phyloP scores from a whole-genome alignment of 1,140 invertebrate species.

The Drosophila repleta region DNA sequence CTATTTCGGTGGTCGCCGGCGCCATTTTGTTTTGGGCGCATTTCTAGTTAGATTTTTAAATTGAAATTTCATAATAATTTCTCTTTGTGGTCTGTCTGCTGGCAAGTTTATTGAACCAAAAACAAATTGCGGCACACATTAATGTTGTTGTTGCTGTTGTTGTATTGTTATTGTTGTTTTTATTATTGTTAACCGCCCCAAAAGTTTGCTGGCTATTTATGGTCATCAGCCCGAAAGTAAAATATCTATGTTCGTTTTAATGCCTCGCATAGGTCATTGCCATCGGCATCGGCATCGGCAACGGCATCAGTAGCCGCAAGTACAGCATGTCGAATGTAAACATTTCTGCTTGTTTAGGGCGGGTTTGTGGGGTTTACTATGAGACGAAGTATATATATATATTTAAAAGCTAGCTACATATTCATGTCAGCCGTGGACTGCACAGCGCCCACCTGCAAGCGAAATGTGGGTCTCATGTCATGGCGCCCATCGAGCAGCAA shows the following conservation, averaged over 20 bases:
- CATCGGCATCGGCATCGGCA: too few relatives aligned
- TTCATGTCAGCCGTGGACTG: constrained; percentile 10
- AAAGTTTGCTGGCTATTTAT: constrained; percentile 62
- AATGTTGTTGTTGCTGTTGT: constrained; percentile 16
- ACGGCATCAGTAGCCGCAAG: too few relatives aligned
- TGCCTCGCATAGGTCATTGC: constrained; percentile 42
- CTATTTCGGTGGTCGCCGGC: constrained; percentile 35
- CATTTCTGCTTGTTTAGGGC: constrained; percentile 7
- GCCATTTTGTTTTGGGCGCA: constrained; percentile 5
- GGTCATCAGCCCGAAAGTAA: constrained; percentile 30
- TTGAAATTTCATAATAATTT: constrained; percentile 44
- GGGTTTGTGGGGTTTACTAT: not conserved
- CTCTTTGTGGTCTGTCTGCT: constrained; percentile 23
- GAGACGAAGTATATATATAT: constrained; percentile 1
- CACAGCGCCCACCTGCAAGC: constrained; percentile 15
- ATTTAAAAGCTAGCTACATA: not conserved
- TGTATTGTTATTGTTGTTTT: constrained; percentile 12
- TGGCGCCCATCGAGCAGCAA: constrained; percentile 1
- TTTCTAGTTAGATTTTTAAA: constrained; percentile 55
- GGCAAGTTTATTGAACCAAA: constrained; percentile 70
- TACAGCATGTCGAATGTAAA: constrained; percentile 18
- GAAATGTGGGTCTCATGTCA: constrained; percentile 2
- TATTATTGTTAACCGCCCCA: constrained; percentile 12
- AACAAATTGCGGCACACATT: constrained; percentile 32
- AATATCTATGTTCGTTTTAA: constrained; percentile 13